phyloP scores from a whole-genome alignment of 1,140 invertebrate genomes.

The Branchinecta lynchi region DNA sequence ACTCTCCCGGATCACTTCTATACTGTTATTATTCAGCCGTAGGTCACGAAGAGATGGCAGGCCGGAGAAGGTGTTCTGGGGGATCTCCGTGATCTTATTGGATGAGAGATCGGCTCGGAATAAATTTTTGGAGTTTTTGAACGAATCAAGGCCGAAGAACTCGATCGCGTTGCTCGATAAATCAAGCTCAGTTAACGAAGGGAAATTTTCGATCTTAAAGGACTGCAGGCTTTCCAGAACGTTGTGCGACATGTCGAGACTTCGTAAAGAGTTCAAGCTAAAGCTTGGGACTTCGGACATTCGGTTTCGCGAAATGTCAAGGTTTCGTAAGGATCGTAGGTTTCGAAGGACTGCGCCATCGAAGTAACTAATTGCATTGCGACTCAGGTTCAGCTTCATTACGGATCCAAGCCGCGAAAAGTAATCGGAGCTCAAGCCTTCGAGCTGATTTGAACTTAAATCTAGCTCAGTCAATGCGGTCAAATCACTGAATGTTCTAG shows the following conservation, averaged over 20 bases:
- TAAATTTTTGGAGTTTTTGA: slow-evolving; percentile 36
- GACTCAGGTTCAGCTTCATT: slow-evolving; percentile 50
- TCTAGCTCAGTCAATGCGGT: slow-evolving; percentile 51
- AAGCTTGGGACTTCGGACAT: slow-evolving; percentile 48
- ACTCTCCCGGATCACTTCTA: slow-evolving; percentile 43
- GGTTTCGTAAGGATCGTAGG: slow-evolving; percentile 45
- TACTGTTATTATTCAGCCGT: slow-evolving; percentile 29
- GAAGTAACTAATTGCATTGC: slow-evolving; percentile 44
- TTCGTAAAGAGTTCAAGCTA: slow-evolving; percentile 26
- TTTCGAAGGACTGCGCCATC: slow-evolving; percentile 36
- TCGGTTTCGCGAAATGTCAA: slow-evolving; percentile 62
- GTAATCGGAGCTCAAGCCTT: slow-evolving; percentile 35
- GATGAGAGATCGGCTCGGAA: slow-evolving; percentile 25
- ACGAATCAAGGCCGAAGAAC: slow-evolving; percentile 44
- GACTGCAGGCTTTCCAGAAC: slow-evolving; percentile 15
- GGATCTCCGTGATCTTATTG: slow-evolving; percentile 25
- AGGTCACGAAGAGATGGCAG: slow-evolving; percentile 17
- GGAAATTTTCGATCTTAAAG: slow-evolving; percentile 10
- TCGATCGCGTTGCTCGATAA: slow-evolving; percentile 15
- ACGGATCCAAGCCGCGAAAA: slow-evolving; percentile 45
- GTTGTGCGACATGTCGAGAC: slow-evolving; percentile 29
- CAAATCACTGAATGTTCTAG: slow-evolving; percentile 47
- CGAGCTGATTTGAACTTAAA: slow-evolving; percentile 47
- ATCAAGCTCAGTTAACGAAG: background rate
- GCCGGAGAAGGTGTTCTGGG: slow-evolving; percentile 21